Conservation (phyloP, 2,797 vertebrate species). For the Hylomyscus alleni region DNA sequence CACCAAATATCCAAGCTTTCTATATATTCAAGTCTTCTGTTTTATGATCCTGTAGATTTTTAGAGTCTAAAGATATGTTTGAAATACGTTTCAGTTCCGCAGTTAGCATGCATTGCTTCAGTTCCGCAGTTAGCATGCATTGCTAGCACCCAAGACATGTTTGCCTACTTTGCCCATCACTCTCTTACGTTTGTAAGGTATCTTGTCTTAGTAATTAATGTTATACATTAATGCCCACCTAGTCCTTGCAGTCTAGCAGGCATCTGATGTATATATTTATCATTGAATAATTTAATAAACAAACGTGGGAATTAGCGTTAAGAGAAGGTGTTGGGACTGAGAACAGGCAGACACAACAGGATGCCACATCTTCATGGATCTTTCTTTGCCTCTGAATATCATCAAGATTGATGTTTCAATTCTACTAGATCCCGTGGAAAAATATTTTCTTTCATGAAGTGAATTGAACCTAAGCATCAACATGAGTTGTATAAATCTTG, state of each 20-base stretch:
- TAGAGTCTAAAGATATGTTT: constrained; percentile 36
- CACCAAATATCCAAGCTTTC: background rate
- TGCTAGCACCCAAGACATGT: background rate
- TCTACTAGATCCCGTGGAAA: background rate
- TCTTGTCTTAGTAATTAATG: background rate
- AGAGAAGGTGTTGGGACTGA: background rate
- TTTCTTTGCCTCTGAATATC: constrained; percentile 3
- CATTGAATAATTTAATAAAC: constrained; percentile 28
- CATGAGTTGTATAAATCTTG: background rate
- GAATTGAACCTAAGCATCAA: background rate
- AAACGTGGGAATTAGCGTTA: background rate
- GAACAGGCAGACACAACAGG: background rate
- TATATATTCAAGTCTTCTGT: background rate
- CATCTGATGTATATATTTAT: background rate
- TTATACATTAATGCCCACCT: background rate
- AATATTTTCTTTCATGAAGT: background rate
- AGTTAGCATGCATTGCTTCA: background rate
- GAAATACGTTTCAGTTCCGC: constrained; percentile 17
- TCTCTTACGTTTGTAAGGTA: background rate
- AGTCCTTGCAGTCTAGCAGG: background rate
- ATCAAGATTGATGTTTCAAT: background rate
- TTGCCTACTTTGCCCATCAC: background rate
- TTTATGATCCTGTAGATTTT: constrained; percentile 8
- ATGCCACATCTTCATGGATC: background rate
- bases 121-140: constrained; percentile 16